Conservation (phyloP, 2,888 invertebrate species). For the Nomada hirtipes region DNA sequence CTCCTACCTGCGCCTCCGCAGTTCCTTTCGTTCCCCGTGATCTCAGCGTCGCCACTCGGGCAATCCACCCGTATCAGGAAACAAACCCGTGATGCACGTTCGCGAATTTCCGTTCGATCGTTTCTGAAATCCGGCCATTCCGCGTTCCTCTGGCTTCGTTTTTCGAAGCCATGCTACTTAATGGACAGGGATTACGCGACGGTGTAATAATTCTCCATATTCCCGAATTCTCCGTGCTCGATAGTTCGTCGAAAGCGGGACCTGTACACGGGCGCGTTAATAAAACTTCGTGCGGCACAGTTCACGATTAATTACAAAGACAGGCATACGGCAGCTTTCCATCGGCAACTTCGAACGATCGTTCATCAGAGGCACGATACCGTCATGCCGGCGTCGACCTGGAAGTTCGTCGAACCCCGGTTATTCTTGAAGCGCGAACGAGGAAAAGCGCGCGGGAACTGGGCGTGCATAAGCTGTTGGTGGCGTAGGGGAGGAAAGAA, state of each 20-base stretch:
- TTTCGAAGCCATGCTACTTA: too few species aligned
- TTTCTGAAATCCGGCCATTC: slow-evolving; percentile 16
- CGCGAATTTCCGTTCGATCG: not conserved
- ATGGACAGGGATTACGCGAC: too few species aligned
- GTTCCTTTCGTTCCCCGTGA: slow-evolving; percentile 31
- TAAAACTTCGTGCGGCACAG: too few species aligned
- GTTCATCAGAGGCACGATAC: too few species aligned
- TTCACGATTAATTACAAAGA: too few species aligned
- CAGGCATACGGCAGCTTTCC: too few species aligned
- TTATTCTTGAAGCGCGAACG: slow-evolving; percentile 30
- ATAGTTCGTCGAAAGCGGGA: too few species aligned
- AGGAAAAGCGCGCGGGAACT: slow-evolving; percentile 47
- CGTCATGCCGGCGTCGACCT: not conserved
- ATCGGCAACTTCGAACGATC: too few species aligned
- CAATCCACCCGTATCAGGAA: slow-evolving; percentile 11
- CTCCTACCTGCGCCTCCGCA: slow-evolving; percentile 61
- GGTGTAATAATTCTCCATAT: too few species aligned
- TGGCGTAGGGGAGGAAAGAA: slow-evolving; percentile 9
- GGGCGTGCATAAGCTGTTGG: slow-evolving; percentile 11
- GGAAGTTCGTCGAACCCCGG: slow-evolving; percentile 30
- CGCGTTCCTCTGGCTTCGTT: too few species aligned
- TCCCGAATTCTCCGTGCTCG: too few species aligned
- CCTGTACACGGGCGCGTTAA: too few species aligned
- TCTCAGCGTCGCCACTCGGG: not conserved
- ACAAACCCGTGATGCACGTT: slow-evolving; percentile 1